These are phyloP conservation scores for Nycticryphes semicollaris DNA, from an alignment of 2,113 vertebrate species.

Conservation along the genomic window DNA sequence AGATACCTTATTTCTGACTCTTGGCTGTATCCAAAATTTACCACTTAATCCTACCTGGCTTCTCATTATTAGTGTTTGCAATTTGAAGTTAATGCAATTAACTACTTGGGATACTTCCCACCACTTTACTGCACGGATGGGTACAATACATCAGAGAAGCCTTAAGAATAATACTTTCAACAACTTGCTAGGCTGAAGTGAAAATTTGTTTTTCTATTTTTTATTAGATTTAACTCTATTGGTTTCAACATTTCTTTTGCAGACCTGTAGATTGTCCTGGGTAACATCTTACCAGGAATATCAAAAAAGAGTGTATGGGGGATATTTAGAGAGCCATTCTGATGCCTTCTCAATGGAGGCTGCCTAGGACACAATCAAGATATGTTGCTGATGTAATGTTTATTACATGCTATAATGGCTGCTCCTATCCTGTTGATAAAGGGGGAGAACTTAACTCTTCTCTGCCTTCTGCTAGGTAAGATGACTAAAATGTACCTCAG, in stretches of 20 bases:
- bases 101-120: neutral
- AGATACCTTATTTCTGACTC: neutral
- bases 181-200: neutral
- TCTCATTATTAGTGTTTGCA: neutral
- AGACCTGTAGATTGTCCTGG: neutral
- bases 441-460: neutral
- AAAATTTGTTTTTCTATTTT: neutral
- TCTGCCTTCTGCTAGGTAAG: neutral
- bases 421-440: neutral
- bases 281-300: neutral
- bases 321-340: neutral
- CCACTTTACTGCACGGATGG: neutral
- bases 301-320: neutral
- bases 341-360: neutral
- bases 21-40: neutral
- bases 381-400: neutral
- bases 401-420: rapidly evolving
- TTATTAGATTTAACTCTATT: neutral
- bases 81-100: neutral
- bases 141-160: neutral
- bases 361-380: neutral
- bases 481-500: neutral
- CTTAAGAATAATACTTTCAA: neutral
- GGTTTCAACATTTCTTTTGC: neutral
- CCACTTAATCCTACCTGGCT: neutral